phyloP scores from a whole-genome alignment of 2,888 invertebrate genomes.

The Leptopterna dolabrata region DNA sequence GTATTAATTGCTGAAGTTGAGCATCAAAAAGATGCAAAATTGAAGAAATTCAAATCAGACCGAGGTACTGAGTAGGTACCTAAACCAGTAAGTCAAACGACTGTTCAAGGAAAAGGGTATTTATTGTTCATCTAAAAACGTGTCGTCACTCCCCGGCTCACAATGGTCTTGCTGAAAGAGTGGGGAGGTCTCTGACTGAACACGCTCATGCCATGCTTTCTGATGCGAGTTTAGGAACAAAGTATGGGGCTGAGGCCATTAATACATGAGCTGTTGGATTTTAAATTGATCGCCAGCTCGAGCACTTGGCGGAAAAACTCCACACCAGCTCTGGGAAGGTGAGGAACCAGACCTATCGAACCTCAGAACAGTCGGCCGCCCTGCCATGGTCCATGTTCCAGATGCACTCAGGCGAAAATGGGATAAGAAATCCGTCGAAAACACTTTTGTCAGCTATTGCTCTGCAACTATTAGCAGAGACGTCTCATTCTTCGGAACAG shows the following conservation, averaged over 20 bases:
- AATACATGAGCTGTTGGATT: too few relatives aligned
- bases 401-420: constrained; percentile 37
- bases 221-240: not conserved
- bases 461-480: not conserved
- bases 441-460: constrained; percentile 34
- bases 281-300: too few relatives aligned
- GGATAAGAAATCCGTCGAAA: constrained; percentile 30
- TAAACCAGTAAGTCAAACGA: constrained; percentile 4
- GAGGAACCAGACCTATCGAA: too few relatives aligned
- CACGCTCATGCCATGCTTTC: not conserved
- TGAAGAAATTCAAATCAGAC: constrained; percentile 7
- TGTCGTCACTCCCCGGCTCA: constrained; percentile 53
- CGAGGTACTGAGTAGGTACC: constrained; percentile 13
- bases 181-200: constrained; percentile 33
- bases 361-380: constrained; percentile 4
- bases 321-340: constrained; percentile 26
- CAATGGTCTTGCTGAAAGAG: constrained; percentile 55
- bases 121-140: constrained; percentile 56
- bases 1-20: not conserved
- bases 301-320: too few relatives aligned
- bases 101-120: constrained; percentile 39
- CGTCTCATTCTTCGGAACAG: not conserved
- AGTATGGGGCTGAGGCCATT: constrained; percentile 49
- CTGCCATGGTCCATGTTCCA: constrained; percentile 16
- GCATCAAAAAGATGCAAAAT: not conserved